A percentile compares a stretch with the other conserved stretches of the same genome.
Evolutionary conservation across 2,113 vertebrate genomes (phyloP).

Genomic region (Pteronura brasiliensis): DNA sequence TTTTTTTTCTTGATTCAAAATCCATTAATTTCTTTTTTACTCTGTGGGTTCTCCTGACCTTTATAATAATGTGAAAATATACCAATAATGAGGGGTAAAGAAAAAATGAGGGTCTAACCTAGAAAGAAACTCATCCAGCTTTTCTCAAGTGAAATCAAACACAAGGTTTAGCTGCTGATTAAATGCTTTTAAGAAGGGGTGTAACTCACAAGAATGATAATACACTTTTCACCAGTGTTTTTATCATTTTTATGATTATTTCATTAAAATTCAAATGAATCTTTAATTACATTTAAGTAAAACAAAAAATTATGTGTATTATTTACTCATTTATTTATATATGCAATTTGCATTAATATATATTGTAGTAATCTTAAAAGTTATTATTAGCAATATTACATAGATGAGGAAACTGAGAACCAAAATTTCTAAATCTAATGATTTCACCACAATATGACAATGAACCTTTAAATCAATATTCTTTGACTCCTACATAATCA

Average conservation of each 20-base stretch:
- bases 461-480: not conserved
- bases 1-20: conserved; percentile 59
- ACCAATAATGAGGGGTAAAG: conserved; percentile 31
- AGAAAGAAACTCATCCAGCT: not conserved
- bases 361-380: not conserved
- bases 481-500: not conserved
- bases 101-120: conserved; percentile 33
- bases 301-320: not conserved
- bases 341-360: not conserved
- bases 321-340: not conserved
- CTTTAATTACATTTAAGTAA: not conserved
- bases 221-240: not conserved
- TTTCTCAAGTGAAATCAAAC: not conserved
- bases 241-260: not conserved
- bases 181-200: not conserved
- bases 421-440: not conserved
- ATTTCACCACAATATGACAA: not conserved
- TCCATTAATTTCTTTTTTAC: conserved; percentile 66
- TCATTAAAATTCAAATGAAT: not conserved
- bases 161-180: not conserved
- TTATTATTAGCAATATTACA: not conserved
- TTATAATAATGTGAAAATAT: conserved; percentile 60
- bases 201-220: not conserved
- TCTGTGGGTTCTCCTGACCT: conserved; percentile 35
- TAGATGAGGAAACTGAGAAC: not conserved